phyloP scores from a whole-genome alignment of 2,888 invertebrate species.

The Zeuzera pyrina region DNA sequence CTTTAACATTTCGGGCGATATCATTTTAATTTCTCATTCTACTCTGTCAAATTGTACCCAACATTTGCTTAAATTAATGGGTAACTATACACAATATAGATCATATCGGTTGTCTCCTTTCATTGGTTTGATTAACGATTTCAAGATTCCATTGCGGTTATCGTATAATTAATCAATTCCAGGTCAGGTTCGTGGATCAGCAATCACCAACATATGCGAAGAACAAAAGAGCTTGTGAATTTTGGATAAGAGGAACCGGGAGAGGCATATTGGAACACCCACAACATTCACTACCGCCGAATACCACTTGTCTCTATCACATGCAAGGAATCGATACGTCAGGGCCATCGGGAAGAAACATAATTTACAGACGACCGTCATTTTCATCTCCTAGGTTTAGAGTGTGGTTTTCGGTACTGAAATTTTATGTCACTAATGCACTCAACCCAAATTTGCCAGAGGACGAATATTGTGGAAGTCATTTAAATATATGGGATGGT shows the following conservation, averaged over 20 bases:
- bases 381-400: constrained; percentile 81
- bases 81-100: background rate
- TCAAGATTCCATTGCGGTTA: constrained; percentile 22
- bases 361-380: constrained; percentile 68
- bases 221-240: constrained; percentile 88
- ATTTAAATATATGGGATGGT: constrained; percentile 91
- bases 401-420: constrained; percentile 89
- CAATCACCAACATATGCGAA: constrained; percentile 88
- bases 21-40: background rate
- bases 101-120: constrained; percentile 11
- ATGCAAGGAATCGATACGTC: constrained; percentile 78
- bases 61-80: background rate
- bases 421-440: constrained; percentile 84
- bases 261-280: constrained; percentile 88
- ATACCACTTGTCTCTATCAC: constrained; percentile 91
- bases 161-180: constrained; percentile 42
- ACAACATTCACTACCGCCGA: constrained; percentile 87
- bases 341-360: constrained; percentile 70
- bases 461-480: constrained; percentile 86
- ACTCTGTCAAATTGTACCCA: background rate
- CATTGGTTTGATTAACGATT: constrained; percentile 23
- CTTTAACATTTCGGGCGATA: background rate
- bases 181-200: constrained; percentile 89
- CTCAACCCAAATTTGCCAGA: constrained; percentile 76
- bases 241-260: constrained; percentile 86